These are phyloP conservation scores for Drosophila nigrodunni DNA, from an alignment of 1,140 invertebrate genomes.

Conservation along the genomic window DNA sequence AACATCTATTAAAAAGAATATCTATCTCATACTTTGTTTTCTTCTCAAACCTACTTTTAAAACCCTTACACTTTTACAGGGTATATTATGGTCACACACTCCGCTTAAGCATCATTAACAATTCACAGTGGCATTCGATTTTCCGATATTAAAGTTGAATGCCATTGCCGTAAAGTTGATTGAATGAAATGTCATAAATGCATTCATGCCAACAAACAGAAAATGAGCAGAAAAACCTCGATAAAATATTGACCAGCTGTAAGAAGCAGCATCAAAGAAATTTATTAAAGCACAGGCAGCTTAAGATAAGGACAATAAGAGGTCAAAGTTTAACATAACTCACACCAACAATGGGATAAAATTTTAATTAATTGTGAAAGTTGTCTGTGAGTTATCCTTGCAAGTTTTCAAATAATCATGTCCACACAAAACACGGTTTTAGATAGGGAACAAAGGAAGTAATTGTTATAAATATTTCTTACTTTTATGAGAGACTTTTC, in stretches of 20 bases:
- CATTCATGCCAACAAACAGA: conserved; percentile 13
- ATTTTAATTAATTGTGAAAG: no score
- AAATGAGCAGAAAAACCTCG: background rate
- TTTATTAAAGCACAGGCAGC: background rate
- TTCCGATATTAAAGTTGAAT: conserved; percentile 6
- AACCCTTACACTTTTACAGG: background rate
- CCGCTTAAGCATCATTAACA: background rate
- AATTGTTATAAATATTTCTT: conserved; percentile 49
- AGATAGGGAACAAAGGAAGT: background rate
- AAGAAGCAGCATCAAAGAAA: background rate
- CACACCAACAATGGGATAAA: no score
- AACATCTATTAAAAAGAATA: no score
- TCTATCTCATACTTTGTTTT: no score
- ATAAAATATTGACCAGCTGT: background rate
- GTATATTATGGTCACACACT: background rate
- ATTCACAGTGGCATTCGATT: conserved; percentile 9
- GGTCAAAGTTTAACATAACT: background rate
- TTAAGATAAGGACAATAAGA: background rate
- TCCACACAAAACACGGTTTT: no score
- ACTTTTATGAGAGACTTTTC: conserved; percentile 23
- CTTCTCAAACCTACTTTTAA: no score
- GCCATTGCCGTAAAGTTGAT: conserved; percentile 14
- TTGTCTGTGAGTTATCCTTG: no score
- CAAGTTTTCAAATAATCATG: no score
- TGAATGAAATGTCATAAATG: conserved; percentile 18